Base-by-base conservation (phyloP, 2,113 vertebrate species). In the Procapra przewalskii region DNA sequence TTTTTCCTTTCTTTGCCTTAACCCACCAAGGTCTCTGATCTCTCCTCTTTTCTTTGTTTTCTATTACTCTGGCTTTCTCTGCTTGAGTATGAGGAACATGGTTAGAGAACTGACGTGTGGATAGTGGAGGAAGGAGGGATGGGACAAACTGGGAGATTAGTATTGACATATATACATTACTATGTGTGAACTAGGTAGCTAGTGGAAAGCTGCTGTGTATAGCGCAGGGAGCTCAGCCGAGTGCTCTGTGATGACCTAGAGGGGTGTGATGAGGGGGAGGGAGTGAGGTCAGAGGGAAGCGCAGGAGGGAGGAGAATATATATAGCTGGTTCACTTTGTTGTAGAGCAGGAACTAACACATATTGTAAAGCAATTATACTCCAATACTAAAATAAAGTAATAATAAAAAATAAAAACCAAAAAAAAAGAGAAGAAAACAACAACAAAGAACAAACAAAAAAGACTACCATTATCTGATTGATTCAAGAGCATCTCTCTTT, bases 71-170 rank as follows among this genome's bases (percentile, higher is more conserved):
- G 67, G 11, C 27, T 90, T 88, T 67, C 29, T 23, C 10, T 71
- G 17, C 33, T 40, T 85, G 23, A 62, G 48, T 50, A 50, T 88
- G 23, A 40, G 10, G 17, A 48, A 54, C 27, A 14, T 45, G 29
- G 31, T 43, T 77, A 43, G 40, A 77, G 12, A 77, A 77, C 10
- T 0, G 0, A 40, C 0, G 1, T 23, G 19, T 75, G 67, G n/a
- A 40, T 23, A 77, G 40, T 1, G 0, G 71, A 77, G 71, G 71
- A 43, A 77, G 71, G 23, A 43, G 23, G 40, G 36, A 27, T 27
- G 71, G 40, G 12, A 27, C 12, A 14, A 27, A 14, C 40, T 43
- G 40, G 23, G 40, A 77, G 23, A 77, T 43, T 27, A 43, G 40
- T 25, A 27, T 14, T 43, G 12, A 77, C 40, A 43, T 43, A 43